Evolutionary conservation across 2,113 vertebrate genomes (phyloP).

Genomic region (Platichthys stellatus): DNA sequence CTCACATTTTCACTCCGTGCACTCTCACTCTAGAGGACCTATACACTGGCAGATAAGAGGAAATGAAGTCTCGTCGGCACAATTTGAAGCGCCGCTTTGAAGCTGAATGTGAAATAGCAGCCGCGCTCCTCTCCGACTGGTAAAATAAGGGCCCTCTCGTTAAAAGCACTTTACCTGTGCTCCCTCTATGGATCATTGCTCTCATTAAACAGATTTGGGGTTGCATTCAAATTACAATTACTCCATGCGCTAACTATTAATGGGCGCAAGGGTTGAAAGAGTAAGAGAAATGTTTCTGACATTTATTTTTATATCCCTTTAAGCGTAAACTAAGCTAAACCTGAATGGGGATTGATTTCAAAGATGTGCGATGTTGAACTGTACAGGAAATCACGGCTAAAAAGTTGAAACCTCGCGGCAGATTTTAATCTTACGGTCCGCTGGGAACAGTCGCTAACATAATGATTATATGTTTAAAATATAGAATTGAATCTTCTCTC

Average conservation of each 20-base stretch:
- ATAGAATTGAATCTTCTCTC: slow-evolving; percentile 26
- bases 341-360: slow-evolving; percentile 67
- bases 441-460: slow-evolving; percentile 28
- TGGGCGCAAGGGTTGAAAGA: slow-evolving; percentile 73
- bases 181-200: slow-evolving; percentile 76
- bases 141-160: slow-evolving; percentile 79
- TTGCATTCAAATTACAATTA: slow-evolving; percentile 81
- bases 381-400: slow-evolving; percentile 40
- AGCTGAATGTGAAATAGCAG: slow-evolving; percentile 75
- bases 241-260: slow-evolving; percentile 74
- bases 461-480: slow-evolving; percentile 40
- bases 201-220: slow-evolving; percentile 80
- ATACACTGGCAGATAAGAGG: slow-evolving; percentile 80
- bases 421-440: slow-evolving; percentile 45
- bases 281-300: slow-evolving; percentile 77
- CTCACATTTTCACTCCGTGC: slow-evolving; percentile 74
- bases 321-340: slow-evolving; percentile 67
- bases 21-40: slow-evolving; percentile 76
- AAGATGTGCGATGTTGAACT: slow-evolving; percentile 43
- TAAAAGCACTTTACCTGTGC: slow-evolving; percentile 81
- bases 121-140: slow-evolving; percentile 64
- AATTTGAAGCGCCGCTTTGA: slow-evolving; percentile 81
- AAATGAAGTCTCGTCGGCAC: slow-evolving; percentile 79
- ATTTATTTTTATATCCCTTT: slow-evolving; percentile 72
- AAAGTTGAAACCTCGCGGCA: slow-evolving; percentile 18